phyloP scores from a whole-genome alignment of 2,888 invertebrate species.

The Hypsopygia costalis region DNA sequence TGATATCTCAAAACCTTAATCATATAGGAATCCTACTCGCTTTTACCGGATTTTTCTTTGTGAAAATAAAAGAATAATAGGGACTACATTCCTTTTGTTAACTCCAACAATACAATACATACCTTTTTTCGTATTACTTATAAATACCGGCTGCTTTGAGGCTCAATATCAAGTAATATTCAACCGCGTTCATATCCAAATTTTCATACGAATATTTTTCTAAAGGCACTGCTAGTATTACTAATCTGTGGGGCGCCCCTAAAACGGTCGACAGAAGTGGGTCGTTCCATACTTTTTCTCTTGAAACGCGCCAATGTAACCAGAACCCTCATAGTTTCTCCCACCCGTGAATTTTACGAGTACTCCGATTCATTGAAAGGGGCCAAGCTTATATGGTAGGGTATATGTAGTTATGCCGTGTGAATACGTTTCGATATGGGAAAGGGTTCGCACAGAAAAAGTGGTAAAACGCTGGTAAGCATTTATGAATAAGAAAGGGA shows the following conservation, averaged over 20 bases:
- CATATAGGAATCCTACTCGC: no score
- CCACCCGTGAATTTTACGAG: conserved; percentile 10
- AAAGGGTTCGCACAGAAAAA: conserved; percentile 53
- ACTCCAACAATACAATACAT: no score
- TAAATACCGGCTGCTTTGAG: no score
- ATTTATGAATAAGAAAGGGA: conserved; percentile 52
- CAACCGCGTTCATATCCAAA: conserved; percentile 32
- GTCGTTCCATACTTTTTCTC: conserved; percentile 54
- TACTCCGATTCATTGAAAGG: conserved; percentile 19
- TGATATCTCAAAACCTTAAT: no score
- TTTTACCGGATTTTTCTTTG: no score
- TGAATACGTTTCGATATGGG: conserved; percentile 58
- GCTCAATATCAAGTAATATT: conserved; percentile 39
- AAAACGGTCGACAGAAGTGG: conserved; percentile 54
- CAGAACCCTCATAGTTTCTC: conserved; percentile 22
- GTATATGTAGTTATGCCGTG: conserved; percentile 51
- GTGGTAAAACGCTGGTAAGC: conserved; percentile 60
- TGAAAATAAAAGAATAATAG: no score
- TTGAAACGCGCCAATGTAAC: conserved; percentile 26
- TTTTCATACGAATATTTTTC: conserved; percentile 51
- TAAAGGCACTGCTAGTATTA: conserved; percentile 42
- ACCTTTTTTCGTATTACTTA: no score
- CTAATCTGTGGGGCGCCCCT: conserved; percentile 52
- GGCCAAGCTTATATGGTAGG: conserved; percentile 33
- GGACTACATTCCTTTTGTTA: no score